A percentile compares a stretch with the other conserved stretches of the same genome.
Evolutionary conservation across 2,888 invertebrate genomes (phyloP).

Genomic region (Aplocera efformata): DNA sequence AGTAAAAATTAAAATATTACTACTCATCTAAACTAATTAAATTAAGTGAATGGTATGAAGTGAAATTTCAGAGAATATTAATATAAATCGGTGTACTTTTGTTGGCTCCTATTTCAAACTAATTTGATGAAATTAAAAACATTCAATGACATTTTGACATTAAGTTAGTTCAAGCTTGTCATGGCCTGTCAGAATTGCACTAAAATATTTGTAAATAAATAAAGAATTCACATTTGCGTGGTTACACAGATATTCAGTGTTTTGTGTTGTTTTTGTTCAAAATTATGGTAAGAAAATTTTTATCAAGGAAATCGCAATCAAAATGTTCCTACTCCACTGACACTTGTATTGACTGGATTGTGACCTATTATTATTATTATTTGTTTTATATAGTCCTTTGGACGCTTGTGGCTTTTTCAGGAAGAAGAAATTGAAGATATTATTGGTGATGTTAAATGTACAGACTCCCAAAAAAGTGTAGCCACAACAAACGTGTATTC

Average conservation of each 20-base stretch:
- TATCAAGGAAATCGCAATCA: too few relatives aligned
- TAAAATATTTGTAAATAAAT: slow-evolving; percentile 65
- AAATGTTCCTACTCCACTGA: too few relatives aligned
- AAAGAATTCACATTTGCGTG: slow-evolving; percentile 44
- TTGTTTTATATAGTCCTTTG: neutral
- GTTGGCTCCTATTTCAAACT: too few relatives aligned
- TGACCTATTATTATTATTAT: too few relatives aligned
- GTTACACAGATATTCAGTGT: slow-evolving; percentile 42
- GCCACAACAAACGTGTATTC: slow-evolving; percentile 61
- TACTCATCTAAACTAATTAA: too few relatives aligned
- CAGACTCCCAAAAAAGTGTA: slow-evolving; percentile 70
- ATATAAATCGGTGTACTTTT: too few relatives aligned
- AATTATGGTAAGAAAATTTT: slow-evolving; percentile 66
- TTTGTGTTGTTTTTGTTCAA: slow-evolving; percentile 62
- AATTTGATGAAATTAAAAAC: slow-evolving; percentile 13
- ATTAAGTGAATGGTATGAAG: too few relatives aligned
- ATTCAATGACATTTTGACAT: slow-evolving; percentile 33
- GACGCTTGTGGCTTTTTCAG: slow-evolving; percentile 42
- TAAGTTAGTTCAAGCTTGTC: slow-evolving; percentile 56
- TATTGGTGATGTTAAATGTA: slow-evolving; percentile 54
- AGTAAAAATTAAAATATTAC: too few relatives aligned
- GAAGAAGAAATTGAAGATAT: slow-evolving; percentile 66
- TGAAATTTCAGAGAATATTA: too few relatives aligned
- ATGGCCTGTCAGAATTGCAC: slow-evolving; percentile 69
- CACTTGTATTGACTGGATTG: too few relatives aligned